Percentiles rank a stretch among this genome's conserved stretches.
phyloP scores from a whole-genome alignment of 2,888 invertebrate species.

The Melanostoma scalare region DNA sequence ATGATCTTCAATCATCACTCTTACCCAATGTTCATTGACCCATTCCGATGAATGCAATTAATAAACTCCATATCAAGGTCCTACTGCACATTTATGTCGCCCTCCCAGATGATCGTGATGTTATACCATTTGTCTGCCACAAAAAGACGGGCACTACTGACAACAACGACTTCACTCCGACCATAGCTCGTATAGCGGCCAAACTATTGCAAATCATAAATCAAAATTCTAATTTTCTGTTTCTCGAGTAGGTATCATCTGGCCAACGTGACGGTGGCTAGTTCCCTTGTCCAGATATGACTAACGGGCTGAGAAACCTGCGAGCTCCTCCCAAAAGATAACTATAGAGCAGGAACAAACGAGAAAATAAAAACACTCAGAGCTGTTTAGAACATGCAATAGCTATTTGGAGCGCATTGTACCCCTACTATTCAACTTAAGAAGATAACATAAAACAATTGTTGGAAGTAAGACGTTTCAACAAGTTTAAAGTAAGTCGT shows the following conservation, averaged over 20 bases:
- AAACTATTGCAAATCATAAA: conserved; percentile 62
- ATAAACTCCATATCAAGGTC: conserved; percentile 51
- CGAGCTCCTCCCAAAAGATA: conserved; percentile 32
- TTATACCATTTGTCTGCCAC: conserved; percentile 60
- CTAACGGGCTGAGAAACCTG: conserved; percentile 62
- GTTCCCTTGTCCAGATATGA: conserved; percentile 54
- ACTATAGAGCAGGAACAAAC: not conserved
- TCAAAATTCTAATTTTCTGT: conserved; percentile 69
- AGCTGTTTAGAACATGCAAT: conserved; percentile 58
- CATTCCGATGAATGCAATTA: conserved; percentile 51
- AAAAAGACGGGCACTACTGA: conserved; percentile 36
- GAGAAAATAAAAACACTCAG: conserved; percentile 13
- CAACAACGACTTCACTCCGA: conserved; percentile 13
- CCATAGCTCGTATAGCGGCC: not conserved
- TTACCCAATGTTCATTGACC: conserved; percentile 46
- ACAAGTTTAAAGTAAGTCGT: not conserved
- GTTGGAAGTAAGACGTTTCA: conserved; percentile 61
- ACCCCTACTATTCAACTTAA: conserved; percentile 13
- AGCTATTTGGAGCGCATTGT: conserved; percentile 52
- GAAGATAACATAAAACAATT: conserved; percentile 9
- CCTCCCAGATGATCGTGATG: conserved; percentile 53
- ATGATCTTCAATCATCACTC: not conserved
- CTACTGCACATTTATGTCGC: conserved; percentile 49
- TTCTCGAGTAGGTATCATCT: conserved; percentile 31
- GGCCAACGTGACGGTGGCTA: conserved; percentile 27